phyloP scores from a whole-genome alignment of 2,797 vertebrate genomes.

The Pseudotriccus pelzelni region DNA sequence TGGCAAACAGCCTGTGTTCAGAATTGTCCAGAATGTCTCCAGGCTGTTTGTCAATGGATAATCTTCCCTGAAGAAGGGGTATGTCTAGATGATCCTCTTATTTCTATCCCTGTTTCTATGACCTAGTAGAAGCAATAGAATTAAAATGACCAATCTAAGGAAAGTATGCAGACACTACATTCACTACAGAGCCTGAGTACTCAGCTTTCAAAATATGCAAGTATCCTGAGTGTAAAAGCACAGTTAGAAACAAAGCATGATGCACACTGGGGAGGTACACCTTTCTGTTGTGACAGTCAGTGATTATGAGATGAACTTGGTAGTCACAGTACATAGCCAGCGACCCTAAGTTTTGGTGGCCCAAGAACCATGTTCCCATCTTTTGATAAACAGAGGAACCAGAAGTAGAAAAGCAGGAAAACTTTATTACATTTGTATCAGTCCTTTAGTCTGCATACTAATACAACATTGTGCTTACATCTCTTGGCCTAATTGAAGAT shows the following conservation, averaged over 20 bases:
- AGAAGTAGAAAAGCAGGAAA: background rate
- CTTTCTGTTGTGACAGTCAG: background rate
- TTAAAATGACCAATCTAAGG: background rate
- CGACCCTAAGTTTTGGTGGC: rapidly evolving
- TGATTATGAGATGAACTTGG: background rate
- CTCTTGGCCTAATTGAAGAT: background rate
- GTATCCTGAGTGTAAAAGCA: background rate
- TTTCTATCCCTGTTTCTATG: background rate
- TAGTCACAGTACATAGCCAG: background rate
- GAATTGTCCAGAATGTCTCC: background rate
- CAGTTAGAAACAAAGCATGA: background rate
- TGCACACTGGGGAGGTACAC: rapidly evolving
- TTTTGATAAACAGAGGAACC: background rate
- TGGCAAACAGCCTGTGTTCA: background rate
- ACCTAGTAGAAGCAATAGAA: background rate
- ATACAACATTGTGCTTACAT: background rate
- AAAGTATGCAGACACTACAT: background rate
- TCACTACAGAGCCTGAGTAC: background rate
- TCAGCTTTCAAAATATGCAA: background rate
- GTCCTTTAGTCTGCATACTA: background rate
- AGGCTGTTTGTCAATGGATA: background rate
- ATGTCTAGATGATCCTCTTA: background rate
- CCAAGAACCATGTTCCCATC: background rate
- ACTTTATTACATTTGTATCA: background rate
- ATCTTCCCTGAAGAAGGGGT: background rate